Evolutionary conservation across 2,113 vertebrate species (phyloP).

Genomic region (Caracal caracal): DNA sequence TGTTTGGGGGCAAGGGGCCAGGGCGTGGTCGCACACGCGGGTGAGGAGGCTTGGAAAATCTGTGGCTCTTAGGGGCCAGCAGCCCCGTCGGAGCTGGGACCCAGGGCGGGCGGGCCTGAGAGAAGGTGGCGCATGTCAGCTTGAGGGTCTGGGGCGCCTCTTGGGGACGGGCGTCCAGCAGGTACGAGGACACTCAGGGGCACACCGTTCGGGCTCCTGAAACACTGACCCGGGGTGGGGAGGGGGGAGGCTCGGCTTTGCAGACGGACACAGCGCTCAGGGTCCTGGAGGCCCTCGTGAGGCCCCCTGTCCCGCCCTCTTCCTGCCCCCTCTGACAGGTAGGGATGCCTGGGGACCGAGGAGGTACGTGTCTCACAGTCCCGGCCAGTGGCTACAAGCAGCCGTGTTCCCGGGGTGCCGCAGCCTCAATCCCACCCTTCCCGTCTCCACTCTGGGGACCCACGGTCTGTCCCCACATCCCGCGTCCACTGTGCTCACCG

Average conservation of each 20-base stretch:
- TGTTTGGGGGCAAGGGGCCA: not conserved
- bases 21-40: not conserved
- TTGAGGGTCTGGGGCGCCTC: not conserved
- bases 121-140: not conserved
- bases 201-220: not conserved
- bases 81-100: not conserved
- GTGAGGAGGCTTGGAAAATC: not conserved
- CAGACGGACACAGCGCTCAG: not conserved
- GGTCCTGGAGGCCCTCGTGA: not conserved
- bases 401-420: not conserved
- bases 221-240: no score
- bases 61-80: not conserved
- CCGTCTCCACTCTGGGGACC: not conserved
- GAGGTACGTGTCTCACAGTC: not conserved
- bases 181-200: not conserved
- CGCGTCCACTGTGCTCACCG: not conserved
- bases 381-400: not conserved
- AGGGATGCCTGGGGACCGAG: no score
- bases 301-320: not conserved
- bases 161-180: rapidly evolving
- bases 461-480: not conserved
- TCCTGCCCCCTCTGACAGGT: not conserved
- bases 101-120: not conserved
- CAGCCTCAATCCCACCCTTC: not conserved
- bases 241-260: not conserved